These are phyloP conservation scores for Todiramphus saurophagus DNA, from an alignment of 2,113 vertebrate genomes.

Conservation along the genomic window DNA sequence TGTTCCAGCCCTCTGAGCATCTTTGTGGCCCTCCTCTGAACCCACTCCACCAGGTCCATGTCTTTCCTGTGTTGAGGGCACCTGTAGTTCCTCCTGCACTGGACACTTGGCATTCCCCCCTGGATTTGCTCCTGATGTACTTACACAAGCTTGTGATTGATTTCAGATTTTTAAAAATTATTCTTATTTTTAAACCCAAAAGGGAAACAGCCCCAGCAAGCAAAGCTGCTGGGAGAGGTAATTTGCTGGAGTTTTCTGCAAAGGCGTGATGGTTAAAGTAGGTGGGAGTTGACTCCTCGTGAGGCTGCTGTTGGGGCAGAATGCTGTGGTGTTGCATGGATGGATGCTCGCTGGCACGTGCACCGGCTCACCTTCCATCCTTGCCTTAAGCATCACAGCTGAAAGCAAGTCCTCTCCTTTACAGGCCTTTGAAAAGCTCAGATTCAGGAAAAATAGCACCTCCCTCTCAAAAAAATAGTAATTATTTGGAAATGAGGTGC, in stretches of 20 bases:
- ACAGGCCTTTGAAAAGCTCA: not conserved
- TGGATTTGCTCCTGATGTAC: not conserved
- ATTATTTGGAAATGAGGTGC: not conserved
- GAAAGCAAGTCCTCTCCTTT: not conserved
- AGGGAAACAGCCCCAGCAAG: not conserved
- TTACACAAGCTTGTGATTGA: not conserved
- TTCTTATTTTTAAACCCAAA: not conserved
- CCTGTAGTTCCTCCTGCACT: not conserved
- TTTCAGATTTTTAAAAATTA: not conserved
- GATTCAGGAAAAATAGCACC: not conserved
- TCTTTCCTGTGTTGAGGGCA: no score
- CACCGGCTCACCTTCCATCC: not conserved
- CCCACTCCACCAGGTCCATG: no score
- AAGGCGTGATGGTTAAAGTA: not conserved
- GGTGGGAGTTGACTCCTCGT: not conserved
- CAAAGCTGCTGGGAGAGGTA: not conserved
- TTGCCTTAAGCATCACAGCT: not conserved
- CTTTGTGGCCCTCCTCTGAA: no score
- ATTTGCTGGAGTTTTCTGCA: not conserved
- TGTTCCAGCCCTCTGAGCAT: no score
- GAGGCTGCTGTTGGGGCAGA: not conserved
- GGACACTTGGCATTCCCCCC: fast-evolving
- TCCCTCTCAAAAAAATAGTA: not conserved
- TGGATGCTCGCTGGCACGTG: not conserved
- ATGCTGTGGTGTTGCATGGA: not conserved